Evolutionary conservation across 1,140 invertebrate genomes (phyloP).

Genomic region (Chelonus insularis): DNA sequence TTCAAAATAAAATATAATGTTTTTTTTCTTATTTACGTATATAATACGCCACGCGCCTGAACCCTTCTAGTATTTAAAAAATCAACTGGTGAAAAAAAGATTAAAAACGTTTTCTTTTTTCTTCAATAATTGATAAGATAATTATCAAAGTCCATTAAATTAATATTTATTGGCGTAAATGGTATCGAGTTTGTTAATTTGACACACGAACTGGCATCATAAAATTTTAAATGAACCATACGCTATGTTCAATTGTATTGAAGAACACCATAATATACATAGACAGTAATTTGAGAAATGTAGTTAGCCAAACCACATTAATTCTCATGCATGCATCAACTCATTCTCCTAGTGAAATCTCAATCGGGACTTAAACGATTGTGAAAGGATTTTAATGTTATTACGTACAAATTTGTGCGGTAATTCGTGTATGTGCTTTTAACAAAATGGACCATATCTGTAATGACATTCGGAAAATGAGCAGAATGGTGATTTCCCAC

Average conservation of each 20-base stretch:
- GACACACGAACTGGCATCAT: no score
- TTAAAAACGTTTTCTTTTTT: no score
- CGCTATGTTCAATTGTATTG: constrained; percentile 1
- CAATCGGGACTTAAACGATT: constrained; percentile 3
- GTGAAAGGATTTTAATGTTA: constrained; percentile 20
- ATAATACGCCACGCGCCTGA: no score
- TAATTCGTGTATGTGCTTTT: constrained; percentile 16
- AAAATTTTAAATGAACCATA: not conserved
- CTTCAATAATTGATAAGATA: no score
- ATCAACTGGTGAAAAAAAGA: no score
- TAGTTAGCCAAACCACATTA: constrained; percentile 13
- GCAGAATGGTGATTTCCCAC: not conserved
- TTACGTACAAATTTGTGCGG: constrained; percentile 17
- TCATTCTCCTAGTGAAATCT: not conserved
- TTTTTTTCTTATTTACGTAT: no score
- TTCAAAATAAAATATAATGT: no score
- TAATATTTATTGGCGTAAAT: no score
- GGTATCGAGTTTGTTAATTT: no score
- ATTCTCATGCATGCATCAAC: constrained; percentile 9
- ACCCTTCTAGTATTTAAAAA: no score
- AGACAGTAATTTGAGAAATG: constrained; percentile 1
- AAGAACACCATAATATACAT: constrained; percentile 8
- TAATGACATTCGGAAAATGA: constrained; percentile 2
- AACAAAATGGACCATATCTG: constrained; percentile 23
- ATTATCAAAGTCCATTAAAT: no score